Evolutionary conservation across 2,113 vertebrate genomes (phyloP), one percentile per base, ranked within the genome.

Genomic region (Shinisaurus crocodilurus): DNA sequence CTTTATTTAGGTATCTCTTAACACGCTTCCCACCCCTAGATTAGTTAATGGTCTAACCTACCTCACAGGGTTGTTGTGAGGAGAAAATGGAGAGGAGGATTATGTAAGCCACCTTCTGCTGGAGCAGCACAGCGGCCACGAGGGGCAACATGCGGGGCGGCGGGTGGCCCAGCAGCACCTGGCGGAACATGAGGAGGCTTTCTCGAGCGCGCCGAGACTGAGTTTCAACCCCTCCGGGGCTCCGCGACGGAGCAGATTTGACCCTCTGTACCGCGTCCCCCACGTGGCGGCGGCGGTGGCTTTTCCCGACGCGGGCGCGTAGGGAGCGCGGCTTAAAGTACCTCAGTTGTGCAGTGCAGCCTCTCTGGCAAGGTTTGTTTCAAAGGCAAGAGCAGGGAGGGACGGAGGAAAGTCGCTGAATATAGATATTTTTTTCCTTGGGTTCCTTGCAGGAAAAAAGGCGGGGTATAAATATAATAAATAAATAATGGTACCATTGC

Each of bases 131-230:
- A 0, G 95, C 92, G 5, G 96, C 97, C 85, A 97, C 57, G 1
- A 98, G 89, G 50, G 97, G 96, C 91, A 97, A 94, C 63, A 63
- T 94, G 70, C 90, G 90, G 91, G 86, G 63, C 29, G 94, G 86
- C 27, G 97, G 54, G 0, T 91, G 90, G 90, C 92, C 77, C n/a
- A 93, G 91, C 94, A 96, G 92, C 63, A 92, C 85, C 9, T 86
- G 92, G 54, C 93, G 91, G 82, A 96, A 90, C 97, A 97, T 98
- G 90, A 88, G n/a, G 1, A 54, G 43, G 27, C 15, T 15, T 10
- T n/a, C 7, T 60, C 6, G 4, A 34, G 86, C 20, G 23, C 9
- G 27, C 3, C 34, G 10, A n/a, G 12, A 40, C 27, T n/a, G n/a
- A 6, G 57, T 18, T n/a, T 2, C 20, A 57, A 88, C 37, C 37